Conservation (phyloP, 2,888 invertebrate genomes). For the Diplazon laetatorius region DNA sequence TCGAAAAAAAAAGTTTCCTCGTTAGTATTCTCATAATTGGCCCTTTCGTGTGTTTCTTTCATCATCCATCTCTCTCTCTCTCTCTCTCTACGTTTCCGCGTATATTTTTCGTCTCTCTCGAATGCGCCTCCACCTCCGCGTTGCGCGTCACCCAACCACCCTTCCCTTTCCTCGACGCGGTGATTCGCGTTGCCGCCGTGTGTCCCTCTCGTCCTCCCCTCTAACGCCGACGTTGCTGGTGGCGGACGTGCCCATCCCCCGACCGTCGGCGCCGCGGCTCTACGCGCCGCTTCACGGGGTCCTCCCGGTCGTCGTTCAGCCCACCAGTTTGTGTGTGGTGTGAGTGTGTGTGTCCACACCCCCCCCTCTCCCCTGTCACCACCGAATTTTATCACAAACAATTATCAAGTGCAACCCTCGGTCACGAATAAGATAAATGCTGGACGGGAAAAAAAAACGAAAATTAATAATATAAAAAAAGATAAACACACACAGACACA, state of each 20-base stretch:
- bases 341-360: too few relatives aligned
- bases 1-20: too few relatives aligned
- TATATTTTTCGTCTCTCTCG: constrained; percentile 35
- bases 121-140: constrained; percentile 46
- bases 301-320: constrained; percentile 50
- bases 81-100: constrained; percentile 24
- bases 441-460: background rate
- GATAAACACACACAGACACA: too few relatives aligned
- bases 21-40: background rate
- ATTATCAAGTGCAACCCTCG: constrained; percentile 29
- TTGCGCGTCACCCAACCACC: constrained; percentile 55
- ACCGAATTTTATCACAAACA: constrained; percentile 48
- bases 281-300: constrained; percentile 60
- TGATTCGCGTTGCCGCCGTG: constrained; percentile 28
- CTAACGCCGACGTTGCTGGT: constrained; percentile 63
- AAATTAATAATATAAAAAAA: too few relatives aligned
- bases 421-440: background rate
- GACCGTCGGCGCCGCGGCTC: constrained; percentile 60
- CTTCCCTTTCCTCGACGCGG: constrained; percentile 40
- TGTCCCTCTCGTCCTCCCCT: constrained; percentile 54
- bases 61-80: background rate
- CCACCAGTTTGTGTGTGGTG: constrained; percentile 26
- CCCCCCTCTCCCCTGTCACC: constrained; percentile 61
- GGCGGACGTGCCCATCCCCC: constrained; percentile 65
- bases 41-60: too few relatives aligned